Conservation (phyloP, 2,888 invertebrate genomes). For the Cerceris rybyensis region DNA sequence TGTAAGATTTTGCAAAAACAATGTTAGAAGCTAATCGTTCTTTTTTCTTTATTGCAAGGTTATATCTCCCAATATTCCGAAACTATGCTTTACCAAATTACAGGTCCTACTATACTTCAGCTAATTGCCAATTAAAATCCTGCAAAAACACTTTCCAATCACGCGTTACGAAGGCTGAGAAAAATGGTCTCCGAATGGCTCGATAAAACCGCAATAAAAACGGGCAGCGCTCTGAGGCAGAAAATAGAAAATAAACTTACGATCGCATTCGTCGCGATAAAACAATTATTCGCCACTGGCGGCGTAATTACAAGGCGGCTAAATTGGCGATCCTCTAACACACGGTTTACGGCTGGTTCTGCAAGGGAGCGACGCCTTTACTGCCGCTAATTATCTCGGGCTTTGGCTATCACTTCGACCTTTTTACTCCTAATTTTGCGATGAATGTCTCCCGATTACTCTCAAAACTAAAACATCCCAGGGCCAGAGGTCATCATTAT, state of each 20-base stretch:
- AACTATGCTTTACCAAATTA: too few relatives aligned
- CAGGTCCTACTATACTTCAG: too few relatives aligned
- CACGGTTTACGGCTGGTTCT: constrained; percentile 4
- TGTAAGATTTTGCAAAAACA: too few relatives aligned
- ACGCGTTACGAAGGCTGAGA: neutral
- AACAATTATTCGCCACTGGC: constrained; percentile 10
- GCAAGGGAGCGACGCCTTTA: constrained; percentile 2
- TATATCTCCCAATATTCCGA: too few relatives aligned
- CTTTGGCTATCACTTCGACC: neutral
- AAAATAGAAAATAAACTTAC: constrained; percentile 1
- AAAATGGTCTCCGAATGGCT: neutral
- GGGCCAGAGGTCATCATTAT: too few relatives aligned
- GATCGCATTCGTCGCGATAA: constrained; percentile 14
- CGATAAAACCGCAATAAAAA: too few relatives aligned
- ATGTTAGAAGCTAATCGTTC: too few relatives aligned
- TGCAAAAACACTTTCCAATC: neutral
- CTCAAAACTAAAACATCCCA: neutral
- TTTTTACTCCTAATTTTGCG: neutral
- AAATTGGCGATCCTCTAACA: too few relatives aligned
- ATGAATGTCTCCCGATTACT: constrained; percentile 8
- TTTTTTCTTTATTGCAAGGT: too few relatives aligned
- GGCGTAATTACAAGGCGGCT: constrained; percentile 11
- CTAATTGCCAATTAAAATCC: neutral
- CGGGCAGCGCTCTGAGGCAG: neutral
- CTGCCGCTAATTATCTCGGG: constrained; percentile 10